These are phyloP conservation scores for Actinia tenebrosa DNA, from an alignment of 64 coral and sea anemone species.

Conservation along the genomic window DNA sequence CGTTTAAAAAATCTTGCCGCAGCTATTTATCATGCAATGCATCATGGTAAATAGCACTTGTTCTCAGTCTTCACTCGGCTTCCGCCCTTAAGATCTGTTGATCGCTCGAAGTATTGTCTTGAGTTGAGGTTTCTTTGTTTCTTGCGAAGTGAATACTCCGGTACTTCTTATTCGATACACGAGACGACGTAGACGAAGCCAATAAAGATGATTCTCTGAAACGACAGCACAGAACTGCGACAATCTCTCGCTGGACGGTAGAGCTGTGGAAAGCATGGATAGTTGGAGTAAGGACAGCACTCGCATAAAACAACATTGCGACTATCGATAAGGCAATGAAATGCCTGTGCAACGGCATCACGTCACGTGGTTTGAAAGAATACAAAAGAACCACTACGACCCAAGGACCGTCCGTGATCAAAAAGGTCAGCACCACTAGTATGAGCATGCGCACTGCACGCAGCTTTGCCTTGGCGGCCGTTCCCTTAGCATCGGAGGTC, in stretches of 20 bases:
- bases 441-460: slow-evolving; percentile 35
- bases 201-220: neutral
- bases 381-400: neutral
- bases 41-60: neutral
- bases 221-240: slow-evolving; percentile 9
- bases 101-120: neutral
- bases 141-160: neutral
- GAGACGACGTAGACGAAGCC: neutral
- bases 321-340: slow-evolving; percentile 6
- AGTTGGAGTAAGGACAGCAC: slow-evolving; percentile 6
- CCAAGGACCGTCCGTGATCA: slow-evolving; percentile 24
- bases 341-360: neutral
- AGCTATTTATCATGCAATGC: neutral
- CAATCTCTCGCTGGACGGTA: slow-evolving; percentile 19
- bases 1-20: too few species aligned
- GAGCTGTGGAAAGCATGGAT: slow-evolving; percentile 20
- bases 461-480: slow-evolving; percentile 9
- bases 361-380: slow-evolving; percentile 6
- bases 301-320: neutral
- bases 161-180: neutral
- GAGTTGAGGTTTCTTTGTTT: neutral
- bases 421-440: slow-evolving; percentile 12
- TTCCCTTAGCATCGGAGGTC: neutral
- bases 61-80: neutral
- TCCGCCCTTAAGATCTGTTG: neutral